Percentiles rank a stretch among this genome's conserved stretches.
These are phyloP conservation scores for Alouatta palliata DNA, from an alignment of 2,113 vertebrate genomes.

Conservation along the genomic window DNA sequence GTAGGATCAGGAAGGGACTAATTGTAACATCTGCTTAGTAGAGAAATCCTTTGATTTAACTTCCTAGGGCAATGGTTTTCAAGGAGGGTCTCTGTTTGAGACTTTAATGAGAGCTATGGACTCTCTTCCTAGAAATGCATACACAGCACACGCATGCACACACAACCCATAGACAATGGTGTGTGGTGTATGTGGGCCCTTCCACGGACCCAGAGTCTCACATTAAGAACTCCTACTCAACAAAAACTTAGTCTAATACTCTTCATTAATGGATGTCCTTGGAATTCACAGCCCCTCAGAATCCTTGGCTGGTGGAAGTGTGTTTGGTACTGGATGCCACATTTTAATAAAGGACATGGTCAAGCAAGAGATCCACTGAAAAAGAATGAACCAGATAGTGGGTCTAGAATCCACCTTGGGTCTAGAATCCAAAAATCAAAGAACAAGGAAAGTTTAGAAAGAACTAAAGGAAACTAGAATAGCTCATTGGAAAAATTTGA, in stretches of 20 bases:
- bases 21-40: not conserved
- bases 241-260: not conserved
- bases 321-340: not conserved
- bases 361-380: not conserved
- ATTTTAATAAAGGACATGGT: not conserved
- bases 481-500: not conserved
- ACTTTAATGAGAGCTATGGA: not conserved
- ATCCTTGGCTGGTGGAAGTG: not conserved
- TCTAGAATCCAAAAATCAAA: not conserved
- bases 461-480: not conserved
- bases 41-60: conserved; percentile 26
- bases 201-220: not conserved
- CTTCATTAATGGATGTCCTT: not conserved
- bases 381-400: not conserved
- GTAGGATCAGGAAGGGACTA: not conserved
- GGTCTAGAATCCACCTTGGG: not conserved
- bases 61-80: not conserved
- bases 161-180: not conserved
- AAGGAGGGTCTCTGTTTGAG: not conserved
- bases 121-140: not conserved
- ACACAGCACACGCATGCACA: not conserved
- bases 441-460: not conserved
- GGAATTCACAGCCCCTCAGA: not conserved
- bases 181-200: not conserved
- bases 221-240: not conserved